Evolutionary conservation across 2,113 vertebrate species (phyloP), one percentile per base, ranked within the genome.

Genomic region (Rhinichthys klamathensis): DNA sequence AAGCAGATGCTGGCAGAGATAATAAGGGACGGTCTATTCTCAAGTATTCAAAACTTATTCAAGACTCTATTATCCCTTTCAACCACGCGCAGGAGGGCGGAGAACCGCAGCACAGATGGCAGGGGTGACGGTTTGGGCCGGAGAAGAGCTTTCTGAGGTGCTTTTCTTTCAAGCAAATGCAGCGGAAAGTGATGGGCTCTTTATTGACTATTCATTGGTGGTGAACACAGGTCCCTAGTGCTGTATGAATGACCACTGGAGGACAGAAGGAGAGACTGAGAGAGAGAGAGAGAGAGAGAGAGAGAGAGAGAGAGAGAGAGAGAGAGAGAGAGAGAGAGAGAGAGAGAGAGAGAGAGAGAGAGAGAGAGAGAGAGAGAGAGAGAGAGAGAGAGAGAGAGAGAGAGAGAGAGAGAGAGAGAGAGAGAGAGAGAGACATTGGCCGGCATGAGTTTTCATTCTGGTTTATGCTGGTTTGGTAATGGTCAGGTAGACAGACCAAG

Each of bases 1-100:
- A 41, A 67, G 67, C 65, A 83, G 81, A 83, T 83, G 81, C 81
- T 58, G 67, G 32, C 1, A 15, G 63, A 56, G 67, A 83, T 73
- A 83, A 83, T 83, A 51, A 54, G 49, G 46, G 5, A 72, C 49
- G 23, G 81, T 35, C 81, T 83, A 72, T 83, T 58, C 81, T 83
- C 21, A 83, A 72, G 81, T 16, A 83, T 83, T 83, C 67, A 72
- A 83, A 58, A 83, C 81, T n/a, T 38, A 83, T 83, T 83, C 81
- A 73, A 72, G 81, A 83, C 81, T 83, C 81, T 15, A 72, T 83
- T 83, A 83, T 72, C 67, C 67, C 67, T 56, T 83, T 73, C 81
- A 83, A 82, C 44, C 63, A 70, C 25, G 18, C 21, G 25, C 79
- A 51, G 30, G 67, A 72, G 67, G 81, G 80, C 30, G 81, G 81